Base-by-base conservation (phyloP, 92 coral and sea anemone genomes). In the Phenganax subtilis region DNA sequence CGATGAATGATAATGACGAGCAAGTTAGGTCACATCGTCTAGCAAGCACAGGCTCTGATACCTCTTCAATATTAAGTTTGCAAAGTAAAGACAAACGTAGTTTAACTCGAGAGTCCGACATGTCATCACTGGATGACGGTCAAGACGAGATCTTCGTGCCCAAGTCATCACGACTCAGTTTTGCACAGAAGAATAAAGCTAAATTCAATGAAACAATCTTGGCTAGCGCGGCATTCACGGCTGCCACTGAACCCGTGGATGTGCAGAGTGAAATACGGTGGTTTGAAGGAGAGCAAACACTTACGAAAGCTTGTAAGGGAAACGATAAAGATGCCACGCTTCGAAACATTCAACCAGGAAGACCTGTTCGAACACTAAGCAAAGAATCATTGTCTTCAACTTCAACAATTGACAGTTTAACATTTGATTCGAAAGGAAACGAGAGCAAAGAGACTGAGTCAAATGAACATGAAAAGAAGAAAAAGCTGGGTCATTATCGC, bases 221-320 rank as follows among this genome's bases (percentile, higher is more conserved):
- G 64, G 99, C 97, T 0, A 90, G 89, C 56, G 99, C 97, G 3
- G 99, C 97, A 7, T 89, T 91, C 20, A 87, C 96, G 53, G 99
- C 93, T 56, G 99, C 93, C 30, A 57, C 90, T 84, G 97, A 96
- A 29, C 78, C 89, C 16, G 97, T 92, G 16, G 99, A 96, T 81
- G 77, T 85, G 61, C 80, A 77, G 10, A 89, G 86, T 82, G 90
- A 92, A 0, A 82, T 85, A 12, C 82, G 86, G 58, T 92, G 97
- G 99, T 90, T 92, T 79, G 97, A 92, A 82, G 89, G 87, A 15
- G 75, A 80, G 87, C 82, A 53, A 87, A 91, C 79, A 61, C 82
- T 9, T 82, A 82, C 62, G 90, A 86, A 27, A 54, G 55, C 54
- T 82, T 78, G 61, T n/a, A 70, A 16, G 62, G 81, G 55, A 57